Conservation (phyloP, 2,888 invertebrate genomes). For the Baccha elongata region DNA sequence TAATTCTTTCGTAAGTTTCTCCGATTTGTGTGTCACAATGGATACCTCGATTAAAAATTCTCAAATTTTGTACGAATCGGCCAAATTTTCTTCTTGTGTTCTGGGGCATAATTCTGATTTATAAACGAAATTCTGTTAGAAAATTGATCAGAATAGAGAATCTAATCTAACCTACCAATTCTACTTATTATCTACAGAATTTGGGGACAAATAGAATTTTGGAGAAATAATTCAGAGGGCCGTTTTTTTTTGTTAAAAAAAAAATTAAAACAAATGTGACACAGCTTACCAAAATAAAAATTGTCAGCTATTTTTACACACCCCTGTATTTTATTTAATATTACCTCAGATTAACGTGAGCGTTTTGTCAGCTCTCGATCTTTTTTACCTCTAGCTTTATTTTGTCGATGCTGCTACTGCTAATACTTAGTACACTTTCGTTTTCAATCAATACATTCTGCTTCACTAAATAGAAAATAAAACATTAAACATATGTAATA, state of each 20-base stretch:
- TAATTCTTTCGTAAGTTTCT: too few relatives aligned
- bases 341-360: slow-evolving; percentile 52
- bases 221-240: too few relatives aligned
- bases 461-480: neutral
- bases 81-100: too few relatives aligned
- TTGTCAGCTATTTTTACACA: slow-evolving; percentile 8
- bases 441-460: slow-evolving; percentile 23
- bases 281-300: neutral
- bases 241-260: neutral
- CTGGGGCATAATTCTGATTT: too few relatives aligned
- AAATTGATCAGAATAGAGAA: too few relatives aligned
- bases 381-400: slow-evolving; percentile 25
- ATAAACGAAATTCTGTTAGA: too few relatives aligned
- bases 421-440: slow-evolving; percentile 2
- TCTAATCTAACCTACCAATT: too few relatives aligned
- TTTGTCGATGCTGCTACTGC: neutral
- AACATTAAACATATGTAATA: slow-evolving; percentile 42
- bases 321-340: slow-evolving; percentile 11
- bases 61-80: too few relatives aligned
- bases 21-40: too few relatives aligned
- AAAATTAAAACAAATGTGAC: neutral
- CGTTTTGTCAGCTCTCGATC: slow-evolving; percentile 27
- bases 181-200: too few relatives aligned
- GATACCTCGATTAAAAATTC: too few relatives aligned
- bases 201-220: too few relatives aligned